Evolutionary conservation across 1,140 invertebrate species (phyloP).

Genomic region (Drosophila malerkotliana): DNA sequence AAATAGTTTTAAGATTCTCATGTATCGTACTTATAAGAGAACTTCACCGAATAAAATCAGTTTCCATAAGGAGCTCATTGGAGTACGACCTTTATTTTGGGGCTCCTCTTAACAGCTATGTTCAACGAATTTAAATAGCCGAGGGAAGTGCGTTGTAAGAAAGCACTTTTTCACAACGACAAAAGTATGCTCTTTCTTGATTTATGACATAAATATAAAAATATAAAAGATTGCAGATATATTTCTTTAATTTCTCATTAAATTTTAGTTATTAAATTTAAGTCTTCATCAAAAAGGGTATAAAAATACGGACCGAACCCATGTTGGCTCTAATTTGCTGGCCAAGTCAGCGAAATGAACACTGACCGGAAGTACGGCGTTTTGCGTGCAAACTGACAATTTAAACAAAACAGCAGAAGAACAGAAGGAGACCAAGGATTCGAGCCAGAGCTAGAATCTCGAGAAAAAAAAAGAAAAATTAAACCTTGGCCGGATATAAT

Average conservation of each 20-base stretch:
- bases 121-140: constrained; percentile 25
- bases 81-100: too few relatives aligned
- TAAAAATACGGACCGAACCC: constrained; percentile 30
- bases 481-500: constrained; percentile 57
- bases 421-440: neutral
- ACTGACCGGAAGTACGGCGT: constrained; percentile 71
- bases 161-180: neutral
- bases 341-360: constrained; percentile 73
- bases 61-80: too few relatives aligned
- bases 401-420: constrained; percentile 48
- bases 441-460: constrained; percentile 5
- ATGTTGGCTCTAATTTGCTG: constrained; percentile 67
- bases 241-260: too few relatives aligned
- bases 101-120: too few relatives aligned
- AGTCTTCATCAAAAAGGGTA: neutral
- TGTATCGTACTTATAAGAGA: too few relatives aligned
- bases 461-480: constrained; percentile 1
- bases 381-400: constrained; percentile 70
- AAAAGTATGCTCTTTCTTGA: neutral
- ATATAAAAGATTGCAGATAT: neutral
- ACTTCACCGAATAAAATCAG: too few relatives aligned
- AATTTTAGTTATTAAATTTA: too few relatives aligned
- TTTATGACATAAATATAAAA: neutral
- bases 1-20: too few relatives aligned
- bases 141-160: neutral